Evolutionary conservation across 2,888 invertebrate species (phyloP).

Genomic region (Amphipyra berbera): DNA sequence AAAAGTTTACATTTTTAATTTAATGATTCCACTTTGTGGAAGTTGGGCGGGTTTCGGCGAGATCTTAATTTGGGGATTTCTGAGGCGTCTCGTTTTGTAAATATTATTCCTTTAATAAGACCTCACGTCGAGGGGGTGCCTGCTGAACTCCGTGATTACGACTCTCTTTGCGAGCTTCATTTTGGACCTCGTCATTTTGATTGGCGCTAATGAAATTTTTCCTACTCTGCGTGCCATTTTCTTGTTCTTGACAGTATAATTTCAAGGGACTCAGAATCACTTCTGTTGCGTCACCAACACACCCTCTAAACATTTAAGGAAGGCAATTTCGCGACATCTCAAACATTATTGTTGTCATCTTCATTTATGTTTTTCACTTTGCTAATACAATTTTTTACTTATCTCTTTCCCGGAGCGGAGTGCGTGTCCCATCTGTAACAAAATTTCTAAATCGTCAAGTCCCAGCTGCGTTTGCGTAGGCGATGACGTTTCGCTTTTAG

Average conservation of each 20-base stretch:
- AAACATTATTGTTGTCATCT: slow-evolving; percentile 82
- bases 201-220: slow-evolving; percentile 90
- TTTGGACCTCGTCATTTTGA: slow-evolving; percentile 90
- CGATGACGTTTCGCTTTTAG: slow-evolving; percentile 90
- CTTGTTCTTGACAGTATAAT: slow-evolving; percentile 89
- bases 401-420: slow-evolving; percentile 81
- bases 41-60: slow-evolving; percentile 90
- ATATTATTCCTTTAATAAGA: slow-evolving; percentile 90
- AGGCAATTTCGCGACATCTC: slow-evolving; percentile 80
- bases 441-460: slow-evolving; percentile 88
- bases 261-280: slow-evolving; percentile 80
- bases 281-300: slow-evolving; percentile 81
- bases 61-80: slow-evolving; percentile 90
- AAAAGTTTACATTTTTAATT: slow-evolving; percentile 91
- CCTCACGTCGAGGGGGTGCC: slow-evolving; percentile 89
- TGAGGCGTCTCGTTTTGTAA: slow-evolving; percentile 90
- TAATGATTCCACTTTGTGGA: slow-evolving; percentile 91
- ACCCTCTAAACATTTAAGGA: slow-evolving; percentile 83
- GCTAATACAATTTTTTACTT: slow-evolving; percentile 88
- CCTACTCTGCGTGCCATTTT: slow-evolving; percentile 85
- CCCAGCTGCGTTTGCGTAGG: slow-evolving; percentile 86
- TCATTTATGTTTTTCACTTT: slow-evolving; percentile 87
- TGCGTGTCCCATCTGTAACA: slow-evolving; percentile 88
- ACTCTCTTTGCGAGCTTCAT: slow-evolving; percentile 89
- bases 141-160: slow-evolving; percentile 89